Conservation (phyloP, 2,888 invertebrate species). For the Carabus problematicus region DNA sequence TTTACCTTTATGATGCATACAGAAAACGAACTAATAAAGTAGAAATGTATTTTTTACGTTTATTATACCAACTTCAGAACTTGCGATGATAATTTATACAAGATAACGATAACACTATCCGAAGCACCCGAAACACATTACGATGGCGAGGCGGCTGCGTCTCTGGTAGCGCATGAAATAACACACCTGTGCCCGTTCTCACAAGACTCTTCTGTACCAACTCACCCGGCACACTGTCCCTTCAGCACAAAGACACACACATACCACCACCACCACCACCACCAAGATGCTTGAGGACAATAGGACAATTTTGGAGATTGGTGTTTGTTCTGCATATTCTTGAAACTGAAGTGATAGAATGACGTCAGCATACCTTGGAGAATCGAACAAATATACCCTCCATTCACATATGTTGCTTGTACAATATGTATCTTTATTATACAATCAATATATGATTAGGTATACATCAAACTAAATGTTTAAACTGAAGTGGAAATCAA, state of each 20-base stretch:
- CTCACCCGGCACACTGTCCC: not conserved
- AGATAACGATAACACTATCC: slow-evolving; percentile 25
- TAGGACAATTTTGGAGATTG: no score
- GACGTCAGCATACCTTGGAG: no score
- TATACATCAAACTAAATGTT: no score
- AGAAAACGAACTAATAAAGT: slow-evolving; percentile 33
- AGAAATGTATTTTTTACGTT: slow-evolving; percentile 32
- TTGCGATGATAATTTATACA: slow-evolving; percentile 39
- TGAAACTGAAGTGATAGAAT: no score
- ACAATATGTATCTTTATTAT: no score
- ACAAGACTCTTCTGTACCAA: not conserved
- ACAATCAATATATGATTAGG: no score
- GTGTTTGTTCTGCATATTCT: no score
- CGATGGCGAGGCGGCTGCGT: not conserved
- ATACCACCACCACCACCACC: no score
- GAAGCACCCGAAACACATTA: not conserved
- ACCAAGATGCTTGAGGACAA: no score
- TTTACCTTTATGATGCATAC: slow-evolving; percentile 31
- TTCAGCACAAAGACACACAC: not conserved
- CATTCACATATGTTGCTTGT: no score
- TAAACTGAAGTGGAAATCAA: no score
- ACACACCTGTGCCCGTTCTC: slow-evolving; percentile 15
- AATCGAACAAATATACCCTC: no score
- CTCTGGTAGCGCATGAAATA: slow-evolving; percentile 5
- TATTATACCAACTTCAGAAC: slow-evolving; percentile 33